Evolutionary conservation across 2,113 vertebrate species (phyloP), one percentile per base, ranked within the genome.

Genomic region (Morone chrysops): DNA sequence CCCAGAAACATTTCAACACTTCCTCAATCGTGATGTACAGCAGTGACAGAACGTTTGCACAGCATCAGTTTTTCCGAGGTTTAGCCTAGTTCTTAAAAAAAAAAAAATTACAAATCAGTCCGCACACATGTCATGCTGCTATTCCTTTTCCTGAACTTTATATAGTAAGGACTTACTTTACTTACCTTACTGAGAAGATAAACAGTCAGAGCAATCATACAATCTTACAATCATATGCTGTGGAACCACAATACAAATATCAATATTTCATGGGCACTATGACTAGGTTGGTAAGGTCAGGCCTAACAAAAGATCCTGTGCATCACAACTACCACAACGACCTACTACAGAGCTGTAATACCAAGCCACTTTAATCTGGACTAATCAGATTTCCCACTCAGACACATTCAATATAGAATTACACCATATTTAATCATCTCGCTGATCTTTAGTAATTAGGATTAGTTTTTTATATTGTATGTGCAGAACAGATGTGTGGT

Each of bases 401-500:
- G 3, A 75, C 50, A 66, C 4, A 62, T 75, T 68, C 62, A 66
- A 38, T 67, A 31, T 47, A 25, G 12, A 75, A 77, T 75, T 48
- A 76, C 25, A 80, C 18, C 40, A 74, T 41, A 74, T 78, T 80
- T 73, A 82, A 90, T 88, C 84, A 87, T 88, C 73, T 43, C 22
- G 4, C 7, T 82, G 69, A 51, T 70, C 83, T 89, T 83, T 57
- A 31, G 40, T 53, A 22, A 90, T 78, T 73, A 78, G 56, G 40
- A 76, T 57, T 82, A 63, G 53, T 73, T 87, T 82, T 81, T 65
- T 87, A 68, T 31, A 78, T 84, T 17, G 60, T 60, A 38, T 47
- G 57, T 74, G 43, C 12, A 45, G 48, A 91, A 82, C 88, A 92
- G 87, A 92, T 92, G 89, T 87, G 71, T 72, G 20, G 57, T 76